Base-by-base conservation (phyloP, 2,888 invertebrate species). In the Argyresthia albistria region DNA sequence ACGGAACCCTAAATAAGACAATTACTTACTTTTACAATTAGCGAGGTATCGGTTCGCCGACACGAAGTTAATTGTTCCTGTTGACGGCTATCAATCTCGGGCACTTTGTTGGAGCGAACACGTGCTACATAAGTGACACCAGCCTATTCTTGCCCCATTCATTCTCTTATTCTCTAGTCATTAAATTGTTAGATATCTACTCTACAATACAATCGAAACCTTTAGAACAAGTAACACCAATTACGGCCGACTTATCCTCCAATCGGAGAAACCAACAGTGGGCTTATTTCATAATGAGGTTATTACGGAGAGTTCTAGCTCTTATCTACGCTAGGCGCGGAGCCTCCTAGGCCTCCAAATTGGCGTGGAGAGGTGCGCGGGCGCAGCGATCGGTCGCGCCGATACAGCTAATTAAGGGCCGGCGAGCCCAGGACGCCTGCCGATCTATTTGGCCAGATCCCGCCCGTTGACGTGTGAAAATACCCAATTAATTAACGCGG, bases 401-500 rank as follows among this genome's bases (percentile, higher is more conserved):
- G 87, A 87, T 87, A 86, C 72, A 75, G 76, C 80, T 87, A 87
- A 87, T 87, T 82, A 87, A 86, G 82, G 83, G 73, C 77, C 81
- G 69, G 25, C 6, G 6, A 25, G 25, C 25, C 25, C 25, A 25
- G 6, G 71, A 71, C 69, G 71, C 75, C 53, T 46, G 71, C 76
- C 80, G 86, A 87, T 87, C 87, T 86, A 84, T 83, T 87, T 80
- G 83, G 82, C 75, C 70, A 80, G 87, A 87, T 87, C 82, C 82
- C 75, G 74, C 36, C 76, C 73, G 74, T 68, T 86, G 87, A 87
- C 87, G 87, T 87, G 87, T 87, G 87, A 87, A 87, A 87, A 87
- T 83, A 84, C 75, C 87, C 87, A 87, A 87, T 87, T 87, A 87
- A 87, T 87, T 87, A 87, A 79, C 80, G 80, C 77, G 77, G 72